Percentiles rank a stretch among this genome's conserved stretches.
Conservation (phyloP, 2,888 invertebrate genomes). For the Uropetala carovei region DNA sequence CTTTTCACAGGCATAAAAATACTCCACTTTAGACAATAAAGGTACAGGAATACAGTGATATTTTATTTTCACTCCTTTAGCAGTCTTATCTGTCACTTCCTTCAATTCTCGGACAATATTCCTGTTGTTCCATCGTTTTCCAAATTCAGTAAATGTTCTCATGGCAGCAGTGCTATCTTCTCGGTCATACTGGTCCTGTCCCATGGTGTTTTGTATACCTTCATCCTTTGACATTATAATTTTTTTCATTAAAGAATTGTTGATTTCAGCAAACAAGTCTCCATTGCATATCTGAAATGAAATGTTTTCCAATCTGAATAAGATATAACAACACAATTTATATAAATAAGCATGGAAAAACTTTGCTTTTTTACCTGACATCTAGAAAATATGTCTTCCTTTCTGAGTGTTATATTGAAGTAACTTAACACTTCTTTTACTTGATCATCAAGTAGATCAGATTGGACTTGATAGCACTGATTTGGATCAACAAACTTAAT, state of each 20-base stretch:
- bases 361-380: conserved; percentile 79
- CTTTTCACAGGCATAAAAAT: conserved; percentile 82
- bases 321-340: not conserved
- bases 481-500: conserved; percentile 76
- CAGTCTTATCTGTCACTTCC: not conserved
- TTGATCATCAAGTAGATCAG: conserved; percentile 79
- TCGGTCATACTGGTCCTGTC: not conserved
- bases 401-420: conserved; percentile 81
- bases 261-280: conserved; percentile 17
- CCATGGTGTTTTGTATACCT: not conserved
- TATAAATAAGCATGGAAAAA: not conserved
- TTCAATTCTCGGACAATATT: not conserved
- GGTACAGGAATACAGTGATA: conserved; percentile 76
- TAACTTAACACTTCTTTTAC: conserved; percentile 81
- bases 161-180: not conserved
- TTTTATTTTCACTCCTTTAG: conserved; percentile 66
- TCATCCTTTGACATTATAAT: not conserved
- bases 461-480: conserved; percentile 80
- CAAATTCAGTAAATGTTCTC: not conserved
- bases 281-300: conserved; percentile 34
- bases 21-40: conserved; percentile 75
- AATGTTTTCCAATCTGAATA: not conserved
- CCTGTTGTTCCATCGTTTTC: not conserved
- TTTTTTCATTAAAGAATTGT: conserved; percentile 64
- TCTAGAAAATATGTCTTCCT: conserved; percentile 83